Evolutionary conservation across 2,113 vertebrate genomes (phyloP), one percentile per base, ranked within the genome.

Genomic region (Sylvietta virens): DNA sequence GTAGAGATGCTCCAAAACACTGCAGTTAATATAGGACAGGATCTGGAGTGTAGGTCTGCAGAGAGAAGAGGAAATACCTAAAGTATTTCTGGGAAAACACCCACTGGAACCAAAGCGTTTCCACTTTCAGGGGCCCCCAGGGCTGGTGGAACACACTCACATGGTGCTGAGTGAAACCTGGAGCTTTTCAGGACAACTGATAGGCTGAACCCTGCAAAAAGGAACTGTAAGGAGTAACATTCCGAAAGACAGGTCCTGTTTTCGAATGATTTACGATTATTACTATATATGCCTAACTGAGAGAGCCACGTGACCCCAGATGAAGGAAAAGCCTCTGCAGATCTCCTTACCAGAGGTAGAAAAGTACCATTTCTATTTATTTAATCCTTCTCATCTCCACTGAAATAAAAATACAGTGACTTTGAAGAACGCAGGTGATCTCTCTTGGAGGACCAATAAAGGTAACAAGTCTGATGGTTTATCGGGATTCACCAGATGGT

Each of bases 61-160:
- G 14, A 62, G 54, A 90, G 70, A 81, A 88, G 51, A 70, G 28
- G 33, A 83, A 90, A 90, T 77, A 82, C 26, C 37, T 82, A 0
- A 87, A 81, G 81, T 31, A 90, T 89, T 82, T 94, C 79, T 91
- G 74, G 74, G 67, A 86, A 94, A 96, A 80, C 20, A 47, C 71
- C 66, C 13, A 33, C 85, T 80, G 66, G 76, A 94, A 86, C 69
- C 23, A 73, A 86, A 95, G 42, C 0, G 0, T 67, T 88, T 86
- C 60, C 65, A 84, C 51, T 56, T 48, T 31, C 71, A 74, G 58
- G 33, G 73, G 47, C 40, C 79, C 39, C 33, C 15, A 44, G 47
- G 53, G 39, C 47, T 86, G 35, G 39, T 70, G 15, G 87, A 93
- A 92, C 74, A 61, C 1, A 10, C 4, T 90, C 22, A 73, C 54